phyloP scores from a whole-genome alignment of 2,888 invertebrate species.

The Tetheella fluctuosa region DNA sequence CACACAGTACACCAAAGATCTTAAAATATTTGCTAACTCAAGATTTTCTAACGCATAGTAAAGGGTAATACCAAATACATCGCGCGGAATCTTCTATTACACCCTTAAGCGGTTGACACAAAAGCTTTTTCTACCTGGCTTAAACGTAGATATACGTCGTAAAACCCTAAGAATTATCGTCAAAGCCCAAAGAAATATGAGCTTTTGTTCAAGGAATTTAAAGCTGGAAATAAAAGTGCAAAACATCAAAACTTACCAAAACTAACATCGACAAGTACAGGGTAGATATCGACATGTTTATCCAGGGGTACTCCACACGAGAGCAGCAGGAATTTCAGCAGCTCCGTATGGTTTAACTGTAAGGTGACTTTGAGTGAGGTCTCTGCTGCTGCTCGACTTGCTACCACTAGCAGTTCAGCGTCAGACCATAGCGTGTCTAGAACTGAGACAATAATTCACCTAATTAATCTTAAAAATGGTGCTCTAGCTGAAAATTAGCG shows the following conservation, averaged over 20 bases:
- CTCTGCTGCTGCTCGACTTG: constrained; percentile 81
- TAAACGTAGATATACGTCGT: too few relatives aligned
- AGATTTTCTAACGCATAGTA: too few relatives aligned
- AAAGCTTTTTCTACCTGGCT: too few relatives aligned
- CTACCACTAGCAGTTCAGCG: constrained; percentile 92
- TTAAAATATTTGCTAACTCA: too few relatives aligned
- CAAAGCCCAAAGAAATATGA: background rate
- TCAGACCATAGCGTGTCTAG: constrained; percentile 89
- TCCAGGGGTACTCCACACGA: constrained; percentile 91
- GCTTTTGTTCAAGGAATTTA: background rate
- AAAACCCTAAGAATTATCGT: too few relatives aligned
- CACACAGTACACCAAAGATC: too few relatives aligned
- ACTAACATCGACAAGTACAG: constrained; percentile 68
- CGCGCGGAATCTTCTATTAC: too few relatives aligned
- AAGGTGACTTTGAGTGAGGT: constrained; percentile 85
- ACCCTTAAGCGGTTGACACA: too few relatives aligned
- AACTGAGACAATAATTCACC: constrained; percentile 37
- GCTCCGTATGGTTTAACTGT: constrained; percentile 90
- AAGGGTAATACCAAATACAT: too few relatives aligned
- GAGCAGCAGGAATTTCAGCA: constrained; percentile 90
- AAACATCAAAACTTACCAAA: constrained; percentile 51
- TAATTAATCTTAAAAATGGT: too few relatives aligned
- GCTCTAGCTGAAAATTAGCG: too few relatives aligned
- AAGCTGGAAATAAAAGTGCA: background rate
- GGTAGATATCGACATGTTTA: constrained; percentile 73